Conservation (phyloP, 2,888 invertebrate species). For the Melieria picta region DNA sequence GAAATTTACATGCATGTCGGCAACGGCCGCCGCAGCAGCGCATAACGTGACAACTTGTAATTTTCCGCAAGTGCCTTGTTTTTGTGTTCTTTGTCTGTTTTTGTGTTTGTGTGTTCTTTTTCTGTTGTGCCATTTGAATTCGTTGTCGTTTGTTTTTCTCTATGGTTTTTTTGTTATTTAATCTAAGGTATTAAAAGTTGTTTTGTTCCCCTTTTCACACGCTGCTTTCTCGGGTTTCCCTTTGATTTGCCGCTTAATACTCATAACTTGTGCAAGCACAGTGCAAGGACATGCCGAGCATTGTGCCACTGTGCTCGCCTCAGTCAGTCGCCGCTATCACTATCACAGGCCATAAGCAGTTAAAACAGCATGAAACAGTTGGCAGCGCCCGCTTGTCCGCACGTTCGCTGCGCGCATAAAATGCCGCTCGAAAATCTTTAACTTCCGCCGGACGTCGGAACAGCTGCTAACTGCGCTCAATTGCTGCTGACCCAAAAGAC, state of each 20-base stretch:
- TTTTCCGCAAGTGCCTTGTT: background rate
- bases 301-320: background rate
- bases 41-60: constrained; percentile 3
- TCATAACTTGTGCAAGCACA: background rate
- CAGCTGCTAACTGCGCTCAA: constrained; percentile 38
- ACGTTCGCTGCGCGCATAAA: constrained; percentile 1
- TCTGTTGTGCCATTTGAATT: background rate
- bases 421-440: constrained; percentile 32
- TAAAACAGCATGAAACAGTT: constrained; percentile 7
- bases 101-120: background rate
- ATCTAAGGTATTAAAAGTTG: too few species aligned
- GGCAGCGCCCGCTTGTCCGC: background rate
- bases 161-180: background rate
- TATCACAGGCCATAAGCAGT: constrained; percentile 11
- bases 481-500: constrained; percentile 31
- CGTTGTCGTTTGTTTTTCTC: background rate
- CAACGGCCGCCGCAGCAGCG: background rate
- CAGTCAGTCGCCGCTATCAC: background rate
- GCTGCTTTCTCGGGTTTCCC: background rate
- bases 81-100: background rate
- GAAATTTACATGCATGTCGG: background rate
- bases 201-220: background rate
- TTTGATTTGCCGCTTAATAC: background rate
- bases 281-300: background rate
- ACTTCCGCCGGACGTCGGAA: constrained; percentile 38